Conservation (phyloP, 2,113 vertebrate genomes). For the Scomber japonicus region DNA sequence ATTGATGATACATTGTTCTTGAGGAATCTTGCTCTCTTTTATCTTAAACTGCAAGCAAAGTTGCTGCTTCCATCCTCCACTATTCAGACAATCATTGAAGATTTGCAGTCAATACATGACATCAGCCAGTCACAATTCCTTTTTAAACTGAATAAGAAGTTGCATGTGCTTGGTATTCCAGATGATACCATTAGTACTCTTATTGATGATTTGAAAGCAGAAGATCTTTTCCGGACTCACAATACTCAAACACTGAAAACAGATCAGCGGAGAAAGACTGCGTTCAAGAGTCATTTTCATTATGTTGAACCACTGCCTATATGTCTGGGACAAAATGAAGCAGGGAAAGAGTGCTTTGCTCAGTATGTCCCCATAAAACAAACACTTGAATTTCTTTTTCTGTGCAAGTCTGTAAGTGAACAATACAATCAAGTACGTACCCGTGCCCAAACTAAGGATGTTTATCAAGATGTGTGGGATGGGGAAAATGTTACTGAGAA, state of each 20-base stretch:
- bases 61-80: slow-evolving; percentile 5
- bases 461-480: slow-evolving; percentile 46
- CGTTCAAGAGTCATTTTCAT: slow-evolving; percentile 55
- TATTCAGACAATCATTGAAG: slow-evolving; percentile 25
- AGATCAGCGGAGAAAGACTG: slow-evolving; percentile 15
- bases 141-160: background rate
- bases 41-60: slow-evolving; percentile 19
- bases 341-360: slow-evolving; percentile 45
- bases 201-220: slow-evolving; percentile 33
- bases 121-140: background rate
- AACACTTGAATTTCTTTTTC: slow-evolving; percentile 20
- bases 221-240: slow-evolving; percentile 37
- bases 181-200: slow-evolving; percentile 29
- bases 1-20: slow-evolving; percentile 14
- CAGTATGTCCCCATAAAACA: slow-evolving; percentile 54
- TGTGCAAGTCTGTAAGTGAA: background rate
- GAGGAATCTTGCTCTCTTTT: slow-evolving; percentile 17
- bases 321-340: slow-evolving; percentile 48
- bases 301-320: slow-evolving; percentile 52
- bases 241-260: background rate
- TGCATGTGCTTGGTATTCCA: background rate
- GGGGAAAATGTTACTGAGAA: slow-evolving; percentile 16
- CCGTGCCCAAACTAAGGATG: background rate
- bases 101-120: slow-evolving; percentile 1
- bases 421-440: slow-evolving; percentile 46